A percentile compares a stretch with the other conserved stretches of the same genome.
Conservation (phyloP, 1,140 invertebrate genomes). For the Drosophila ironensis region DNA sequence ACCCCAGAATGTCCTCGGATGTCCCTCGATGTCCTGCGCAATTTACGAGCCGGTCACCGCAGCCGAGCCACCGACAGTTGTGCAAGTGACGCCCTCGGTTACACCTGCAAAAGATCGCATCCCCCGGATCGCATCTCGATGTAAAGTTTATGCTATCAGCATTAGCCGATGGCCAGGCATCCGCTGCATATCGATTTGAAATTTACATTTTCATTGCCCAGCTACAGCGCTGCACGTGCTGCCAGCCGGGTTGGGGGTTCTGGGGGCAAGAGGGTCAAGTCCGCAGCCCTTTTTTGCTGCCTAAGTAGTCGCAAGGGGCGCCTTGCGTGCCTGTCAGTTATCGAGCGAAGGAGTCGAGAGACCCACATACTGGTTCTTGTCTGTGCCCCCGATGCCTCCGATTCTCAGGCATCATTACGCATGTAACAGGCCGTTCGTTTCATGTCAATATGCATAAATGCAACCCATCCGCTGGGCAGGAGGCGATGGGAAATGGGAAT, state of each 20-base stretch:
- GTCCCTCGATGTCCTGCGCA: constrained; percentile 50
- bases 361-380: constrained; percentile 48
- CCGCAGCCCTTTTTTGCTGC: constrained; percentile 16
- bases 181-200: constrained; percentile 70
- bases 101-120: constrained; percentile 60
- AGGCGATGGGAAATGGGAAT: constrained; percentile 6
- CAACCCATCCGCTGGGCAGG: constrained; percentile 26
- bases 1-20: too few species aligned
- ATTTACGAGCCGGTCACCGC: constrained; percentile 61
- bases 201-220: constrained; percentile 65
- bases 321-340: constrained; percentile 78
- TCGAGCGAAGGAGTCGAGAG: constrained; percentile 37
- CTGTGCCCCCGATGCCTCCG: constrained; percentile 4
- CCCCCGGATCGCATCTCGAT: constrained; percentile 38
- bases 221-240: constrained; percentile 46
- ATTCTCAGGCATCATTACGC: constrained; percentile 7
- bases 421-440: constrained; percentile 61
- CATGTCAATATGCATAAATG: constrained; percentile 71
- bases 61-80: constrained; percentile 38
- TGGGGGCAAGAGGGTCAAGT: constrained; percentile 13
- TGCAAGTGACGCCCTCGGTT: constrained; percentile 70
- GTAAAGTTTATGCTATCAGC: constrained; percentile 51
- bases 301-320: constrained; percentile 23
- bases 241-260: neutral
- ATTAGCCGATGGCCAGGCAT: constrained; percentile 58